A percentile compares a stretch with the other conserved stretches of the same genome.
Conservation (phyloP, 2,888 invertebrate genomes). For the Tuberolachnus salignus region DNA sequence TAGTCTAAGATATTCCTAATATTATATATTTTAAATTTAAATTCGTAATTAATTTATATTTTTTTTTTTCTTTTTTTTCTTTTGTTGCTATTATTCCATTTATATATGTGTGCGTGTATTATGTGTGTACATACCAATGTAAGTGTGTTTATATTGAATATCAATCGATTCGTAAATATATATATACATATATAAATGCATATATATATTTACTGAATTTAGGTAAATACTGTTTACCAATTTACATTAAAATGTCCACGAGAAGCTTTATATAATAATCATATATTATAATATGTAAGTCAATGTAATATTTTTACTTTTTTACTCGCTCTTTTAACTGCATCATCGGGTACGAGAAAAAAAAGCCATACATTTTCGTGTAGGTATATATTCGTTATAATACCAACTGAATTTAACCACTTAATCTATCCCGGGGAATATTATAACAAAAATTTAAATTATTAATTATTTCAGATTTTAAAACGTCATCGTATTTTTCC, state of each 20-base stretch:
- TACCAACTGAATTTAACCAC: background rate
- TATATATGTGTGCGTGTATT: constrained; percentile 56
- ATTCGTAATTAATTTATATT: constrained; percentile 46
- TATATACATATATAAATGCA: no score
- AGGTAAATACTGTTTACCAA: constrained; percentile 44
- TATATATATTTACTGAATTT: no score
- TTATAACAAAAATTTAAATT: constrained; percentile 20
- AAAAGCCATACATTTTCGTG: constrained; percentile 23
- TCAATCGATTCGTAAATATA: constrained; percentile 36
- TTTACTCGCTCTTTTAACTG: constrained; percentile 43
- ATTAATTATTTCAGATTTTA: background rate
- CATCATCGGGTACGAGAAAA: constrained; percentile 21
- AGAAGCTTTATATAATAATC: constrained; percentile 1
- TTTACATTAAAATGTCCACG: constrained; percentile 34
- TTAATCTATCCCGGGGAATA: background rate
- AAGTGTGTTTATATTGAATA: constrained; percentile 51
- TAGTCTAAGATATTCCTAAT: constrained; percentile 57
- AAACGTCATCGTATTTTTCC: background rate
- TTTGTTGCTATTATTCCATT: constrained; percentile 55
- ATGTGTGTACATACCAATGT: constrained; percentile 54
- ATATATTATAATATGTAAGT: constrained; percentile 13
- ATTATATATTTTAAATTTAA: constrained; percentile 53
- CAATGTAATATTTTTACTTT: constrained; percentile 54
- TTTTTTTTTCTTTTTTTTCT: constrained; percentile 28
- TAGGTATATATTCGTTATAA: constrained; percentile 6